Percentiles rank a stretch among this genome's conserved stretches.
These are phyloP conservation scores for Reinhardtius hippoglossoides DNA, from an alignment of 2,113 vertebrate genomes.

Conservation along the genomic window DNA sequence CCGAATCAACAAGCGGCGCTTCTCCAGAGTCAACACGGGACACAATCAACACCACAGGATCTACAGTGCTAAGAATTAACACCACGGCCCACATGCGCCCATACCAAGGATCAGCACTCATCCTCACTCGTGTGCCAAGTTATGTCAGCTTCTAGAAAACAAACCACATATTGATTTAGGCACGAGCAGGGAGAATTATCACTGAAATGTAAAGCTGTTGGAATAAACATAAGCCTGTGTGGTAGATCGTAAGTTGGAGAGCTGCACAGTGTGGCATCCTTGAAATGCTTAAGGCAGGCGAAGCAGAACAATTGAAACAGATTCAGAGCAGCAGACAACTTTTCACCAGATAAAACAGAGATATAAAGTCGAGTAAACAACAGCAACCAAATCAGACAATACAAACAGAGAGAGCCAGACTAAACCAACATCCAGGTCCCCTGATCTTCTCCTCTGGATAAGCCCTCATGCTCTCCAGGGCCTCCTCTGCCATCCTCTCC, in stretches of 20 bases:
- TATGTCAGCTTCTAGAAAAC: conserved; percentile 30
- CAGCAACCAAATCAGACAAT: conserved; percentile 49
- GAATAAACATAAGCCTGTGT: conserved; percentile 15
- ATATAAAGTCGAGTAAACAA: conserved; percentile 55
- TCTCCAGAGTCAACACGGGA: conserved; percentile 76
- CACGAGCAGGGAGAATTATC: conserved; percentile 12
- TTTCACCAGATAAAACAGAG: conserved; percentile 25
- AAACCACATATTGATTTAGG: conserved; percentile 40
- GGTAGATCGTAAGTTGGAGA: conserved; percentile 1
- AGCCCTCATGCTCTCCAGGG: conserved; percentile 16
- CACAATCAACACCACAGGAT: conserved; percentile 67
- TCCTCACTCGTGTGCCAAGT: conserved; percentile 24
- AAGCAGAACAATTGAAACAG: conserved; percentile 9
- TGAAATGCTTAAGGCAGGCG: not conserved
- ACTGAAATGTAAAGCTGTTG: conserved; percentile 19
- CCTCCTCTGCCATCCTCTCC: not conserved
- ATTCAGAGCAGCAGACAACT: conserved; percentile 23
- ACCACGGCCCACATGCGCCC: conserved; percentile 53
- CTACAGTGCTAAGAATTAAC: conserved; percentile 63
- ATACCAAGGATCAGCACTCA: conserved; percentile 50
- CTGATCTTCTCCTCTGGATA: conserved; percentile 49
- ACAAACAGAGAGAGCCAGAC: conserved; percentile 61
- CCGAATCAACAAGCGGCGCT: conserved; percentile 72
- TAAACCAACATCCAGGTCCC: conserved; percentile 60
- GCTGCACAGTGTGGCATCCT: not conserved